Base-by-base conservation (phyloP, 1,140 invertebrate species). In the Oedothorax gibbosus region DNA sequence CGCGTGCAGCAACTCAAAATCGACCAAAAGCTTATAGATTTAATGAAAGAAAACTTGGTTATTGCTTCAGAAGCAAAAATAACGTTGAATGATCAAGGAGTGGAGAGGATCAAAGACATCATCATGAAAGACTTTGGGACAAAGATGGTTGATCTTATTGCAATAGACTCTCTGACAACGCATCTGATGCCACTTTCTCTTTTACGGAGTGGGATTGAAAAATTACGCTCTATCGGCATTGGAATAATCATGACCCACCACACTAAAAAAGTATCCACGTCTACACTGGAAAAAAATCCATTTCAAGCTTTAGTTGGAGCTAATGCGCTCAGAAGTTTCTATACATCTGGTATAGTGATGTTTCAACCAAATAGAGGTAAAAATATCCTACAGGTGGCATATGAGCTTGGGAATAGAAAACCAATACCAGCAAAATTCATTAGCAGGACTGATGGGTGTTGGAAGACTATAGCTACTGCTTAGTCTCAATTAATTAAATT, bases 301-400 rank as follows among this genome's bases (percentile, higher is more conserved):
- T 66, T 66, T 66, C 64, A 66, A 21, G 64, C 64, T 66, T 18
- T 66, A 66, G 64, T 66, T 66, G 64, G 64, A 66, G 64, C 64
- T 66, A 66, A 66, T 66, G 64, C 64, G 10, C 64, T 66, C 3
- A 60, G 57, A 60, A 8, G 57, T 9, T 60, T 60, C 8, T 60
- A 60, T 60, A 60, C 57, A 60, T 60, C 57, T 60, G 57, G 57
- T 4, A 60, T 60, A 60, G 9, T 60, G 9, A 60, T 60, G 8
- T 60, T 60, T 60, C 57, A 60, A 60, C 57, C 57, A 4, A 60
- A 9, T 60, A 60, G 57, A 9, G 3, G 8, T n/a, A 60, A 60
- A 60, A 8, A 60, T 4, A 60, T 60, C 57, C 57, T 60, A 9
- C 57, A 60, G 8, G 57, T 60, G 18, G 57, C 57, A 9, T 60